Conservation (phyloP, 2,113 vertebrate species). For the Rallus limicola region DNA sequence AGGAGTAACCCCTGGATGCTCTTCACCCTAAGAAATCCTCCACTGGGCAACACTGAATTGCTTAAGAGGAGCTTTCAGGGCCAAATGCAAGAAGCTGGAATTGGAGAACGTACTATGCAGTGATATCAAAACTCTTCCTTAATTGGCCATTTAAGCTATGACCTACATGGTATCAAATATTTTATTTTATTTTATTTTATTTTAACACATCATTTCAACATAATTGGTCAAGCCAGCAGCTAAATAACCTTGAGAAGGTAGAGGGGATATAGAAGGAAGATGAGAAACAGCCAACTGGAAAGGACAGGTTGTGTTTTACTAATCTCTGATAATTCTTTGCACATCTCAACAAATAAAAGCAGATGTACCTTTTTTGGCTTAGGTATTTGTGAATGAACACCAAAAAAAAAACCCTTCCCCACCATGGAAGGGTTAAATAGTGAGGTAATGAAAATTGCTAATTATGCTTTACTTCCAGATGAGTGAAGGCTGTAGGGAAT, state of each 20-base stretch:
- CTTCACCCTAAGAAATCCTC: neutral
- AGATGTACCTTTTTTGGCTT: neutral
- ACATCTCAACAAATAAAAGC: neutral
- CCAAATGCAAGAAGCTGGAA: neutral
- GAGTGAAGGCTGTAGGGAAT: constrained; percentile 25
- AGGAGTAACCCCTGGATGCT: neutral
- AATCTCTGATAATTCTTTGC: neutral
- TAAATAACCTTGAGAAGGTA: neutral
- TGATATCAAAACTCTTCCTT: neutral
- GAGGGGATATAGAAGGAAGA: neutral
- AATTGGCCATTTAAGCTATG: neutral
- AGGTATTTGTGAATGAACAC: neutral
- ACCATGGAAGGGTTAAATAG: neutral
- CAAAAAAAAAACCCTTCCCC: neutral
- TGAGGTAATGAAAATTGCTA: constrained; percentile 7
- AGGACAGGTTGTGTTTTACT: neutral
- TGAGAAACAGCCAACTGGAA: neutral
- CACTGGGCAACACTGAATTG: neutral
- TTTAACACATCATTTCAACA: neutral
- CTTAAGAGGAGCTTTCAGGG: neutral
- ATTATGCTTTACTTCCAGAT: constrained; percentile 45
- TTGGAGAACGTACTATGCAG: neutral
- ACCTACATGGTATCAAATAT: neutral
- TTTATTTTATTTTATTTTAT: neutral
- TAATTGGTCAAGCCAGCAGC: neutral